These are phyloP conservation scores for Antechinus flavipes DNA, from an alignment of 2,113 vertebrate genomes.

Conservation along the genomic window DNA sequence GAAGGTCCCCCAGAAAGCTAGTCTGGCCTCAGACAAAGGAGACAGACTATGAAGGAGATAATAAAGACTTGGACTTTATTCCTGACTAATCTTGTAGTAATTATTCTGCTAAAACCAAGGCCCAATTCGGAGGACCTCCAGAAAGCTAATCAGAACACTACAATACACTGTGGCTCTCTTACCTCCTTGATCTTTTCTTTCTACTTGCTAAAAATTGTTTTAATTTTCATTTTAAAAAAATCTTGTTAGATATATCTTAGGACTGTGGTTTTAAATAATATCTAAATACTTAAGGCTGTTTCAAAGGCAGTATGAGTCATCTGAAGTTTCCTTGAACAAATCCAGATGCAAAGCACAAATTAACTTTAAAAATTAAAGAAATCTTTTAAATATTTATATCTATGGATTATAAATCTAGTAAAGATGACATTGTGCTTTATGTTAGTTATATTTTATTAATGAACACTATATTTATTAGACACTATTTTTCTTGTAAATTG, in stretches of 20 bases:
- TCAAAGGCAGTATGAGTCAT: constrained; percentile 62
- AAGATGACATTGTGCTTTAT: constrained; percentile 75
- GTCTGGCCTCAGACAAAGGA: too few species aligned
- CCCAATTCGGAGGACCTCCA: too few species aligned
- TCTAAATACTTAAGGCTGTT: constrained; percentile 60
- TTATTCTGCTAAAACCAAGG: too few species aligned
- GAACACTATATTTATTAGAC: constrained; percentile 68
- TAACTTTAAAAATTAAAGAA: constrained; percentile 80
- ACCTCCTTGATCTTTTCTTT: constrained; percentile 11
- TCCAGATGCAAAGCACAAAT: constrained; percentile 72
- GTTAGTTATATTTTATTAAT: constrained; percentile 78
- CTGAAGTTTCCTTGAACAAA: constrained; percentile 69
- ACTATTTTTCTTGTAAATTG: constrained; percentile 67
- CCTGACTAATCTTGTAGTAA: too few species aligned
- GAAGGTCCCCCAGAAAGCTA: too few species aligned
- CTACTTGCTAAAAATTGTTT: constrained; percentile 55
- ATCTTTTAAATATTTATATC: constrained; percentile 78
- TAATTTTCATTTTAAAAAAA: constrained; percentile 56
- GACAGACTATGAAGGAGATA: too few species aligned
- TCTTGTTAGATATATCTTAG: constrained; percentile 48
- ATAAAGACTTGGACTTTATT: too few species aligned
- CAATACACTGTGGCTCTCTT: neutral
- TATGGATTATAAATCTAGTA: constrained; percentile 75
- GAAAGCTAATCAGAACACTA: too few species aligned
- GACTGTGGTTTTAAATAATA: constrained; percentile 75